Percentiles rank a stretch among this genome's conserved stretches.
Conservation (phyloP, 2,888 invertebrate species). For the Andrena praecox region DNA sequence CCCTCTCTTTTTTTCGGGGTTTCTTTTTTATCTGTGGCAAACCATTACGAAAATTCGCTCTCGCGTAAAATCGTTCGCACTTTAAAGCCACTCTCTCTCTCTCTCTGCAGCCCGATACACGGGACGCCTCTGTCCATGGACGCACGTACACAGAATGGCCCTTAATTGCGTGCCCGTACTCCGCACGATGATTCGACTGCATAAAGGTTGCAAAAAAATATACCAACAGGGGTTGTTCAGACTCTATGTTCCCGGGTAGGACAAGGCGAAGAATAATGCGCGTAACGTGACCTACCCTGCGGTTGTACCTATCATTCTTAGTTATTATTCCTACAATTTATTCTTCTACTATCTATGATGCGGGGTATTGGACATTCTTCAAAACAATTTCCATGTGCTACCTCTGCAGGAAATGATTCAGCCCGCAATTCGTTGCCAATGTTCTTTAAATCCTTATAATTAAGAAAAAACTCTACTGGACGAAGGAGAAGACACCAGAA, state of each 20-base stretch:
- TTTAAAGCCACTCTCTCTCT: background rate
- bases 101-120: background rate
- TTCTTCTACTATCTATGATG: background rate
- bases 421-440: background rate
- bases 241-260: background rate
- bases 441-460: background rate
- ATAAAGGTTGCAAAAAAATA: background rate
- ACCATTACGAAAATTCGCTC: background rate
- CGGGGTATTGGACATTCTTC: background rate
- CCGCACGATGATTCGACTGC: background rate
- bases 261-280: conserved; percentile 9
- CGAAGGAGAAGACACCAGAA: too few relatives aligned
- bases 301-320: background rate
- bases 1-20: background rate
- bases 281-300: background rate
- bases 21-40: background rate
- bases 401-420: background rate
- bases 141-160: background rate
- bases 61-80: conserved; percentile 3
- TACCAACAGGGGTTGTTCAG: background rate
- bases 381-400: background rate
- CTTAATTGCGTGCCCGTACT: conserved; percentile 17
- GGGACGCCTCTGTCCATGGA: background rate
- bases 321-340: background rate
- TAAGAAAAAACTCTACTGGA: background rate